Evolutionary conservation across 2,797 vertebrate genomes (phyloP), one percentile per base, ranked within the genome.

Genomic region (Buceros bicornis): DNA sequence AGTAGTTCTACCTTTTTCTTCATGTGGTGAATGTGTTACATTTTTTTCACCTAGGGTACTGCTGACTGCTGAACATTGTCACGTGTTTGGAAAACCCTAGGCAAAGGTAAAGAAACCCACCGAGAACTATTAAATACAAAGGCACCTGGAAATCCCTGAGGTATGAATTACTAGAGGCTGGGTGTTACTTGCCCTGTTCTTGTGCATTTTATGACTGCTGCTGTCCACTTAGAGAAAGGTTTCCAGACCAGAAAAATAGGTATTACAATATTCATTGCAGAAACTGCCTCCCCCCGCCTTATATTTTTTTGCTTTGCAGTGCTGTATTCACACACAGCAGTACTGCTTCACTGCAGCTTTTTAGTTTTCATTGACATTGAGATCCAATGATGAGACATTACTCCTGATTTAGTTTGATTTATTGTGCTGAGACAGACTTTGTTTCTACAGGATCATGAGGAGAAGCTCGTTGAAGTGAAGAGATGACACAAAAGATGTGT

Each of bases 21-120:
- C 0, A 0, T 40, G 3, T 18, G 54, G 62, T 42, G 29, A 56
- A n/a, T 1, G 3, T 11, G 8, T 26, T 82, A 33, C 14, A 6
- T 35, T 60, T 67, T 67, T 82, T 71, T 18, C 22, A 56, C 3
- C 7, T n/a, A 50, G 19, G 7, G 20, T 56, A 16, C 28, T 50
- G 3, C 26, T 66, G 6, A 14, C 22, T 45, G 14, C 35, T 60
- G 60, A 51, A 65, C 14, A 26, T 77, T 82, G 72, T 65, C n/a
- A 28, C 2, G 3, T 29, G 6, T 72, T 29, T 31, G 56, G 35
- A 76, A 93, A 79, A 37, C 7, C 26, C 11, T 35, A 43, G 29
- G 22, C 29, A 94, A 82, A 87, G 16, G 8, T 57, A 45, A 87
- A 64, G 35, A 85, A 90, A 61, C 21, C 11, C 33, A 22, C 10